Percentiles rank a stretch among this genome's conserved stretches.
Evolutionary conservation across 2,113 vertebrate genomes (phyloP).

Genomic region (Erythrocebus patas): DNA sequence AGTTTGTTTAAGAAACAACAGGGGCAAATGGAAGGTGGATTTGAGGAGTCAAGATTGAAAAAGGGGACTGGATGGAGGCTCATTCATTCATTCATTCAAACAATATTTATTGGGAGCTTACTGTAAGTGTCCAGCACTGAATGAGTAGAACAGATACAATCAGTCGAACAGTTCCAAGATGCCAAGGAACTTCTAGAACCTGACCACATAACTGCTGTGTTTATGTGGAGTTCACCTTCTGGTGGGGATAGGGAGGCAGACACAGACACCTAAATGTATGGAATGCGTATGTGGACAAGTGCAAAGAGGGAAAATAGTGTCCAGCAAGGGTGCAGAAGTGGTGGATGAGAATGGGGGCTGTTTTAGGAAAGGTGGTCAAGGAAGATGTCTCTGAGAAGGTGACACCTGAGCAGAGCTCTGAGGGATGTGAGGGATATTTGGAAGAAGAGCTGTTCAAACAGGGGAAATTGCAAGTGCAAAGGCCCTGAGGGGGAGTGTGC

Average conservation of each 20-base stretch:
- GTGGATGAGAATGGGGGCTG: not conserved
- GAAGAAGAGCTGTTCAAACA: slow-evolving; percentile 31
- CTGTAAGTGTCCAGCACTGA: not conserved
- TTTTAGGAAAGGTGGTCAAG: not conserved
- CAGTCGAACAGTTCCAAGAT: not conserved
- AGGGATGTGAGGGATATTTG: not conserved
- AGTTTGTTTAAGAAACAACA: not conserved
- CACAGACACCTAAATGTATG: not conserved
- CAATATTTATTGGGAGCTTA: not conserved
- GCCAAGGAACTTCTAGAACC: not conserved
- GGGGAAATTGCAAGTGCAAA: slow-evolving; percentile 47
- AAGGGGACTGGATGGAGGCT: not conserved
- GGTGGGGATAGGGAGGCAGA: not conserved
- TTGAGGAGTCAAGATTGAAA: not conserved
- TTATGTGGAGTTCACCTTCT: not conserved
- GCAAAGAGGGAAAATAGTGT: not conserved
- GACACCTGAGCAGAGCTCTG: slow-evolving; percentile 12
- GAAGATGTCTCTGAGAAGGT: slow-evolving; percentile 35
- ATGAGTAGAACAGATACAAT: not conserved
- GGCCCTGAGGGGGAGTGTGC: slow-evolving; percentile 51
- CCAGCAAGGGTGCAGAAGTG: not conserved
- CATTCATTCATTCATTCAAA: not conserved
- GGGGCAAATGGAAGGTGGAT: not conserved
- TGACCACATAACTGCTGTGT: not conserved
- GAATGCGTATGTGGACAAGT: not conserved